A percentile compares a stretch with the other conserved stretches of the same genome.
These are phyloP conservation scores for Hypocryptadius cinnamomeus DNA, from an alignment of 2,113 vertebrate genomes.

Conservation along the genomic window DNA sequence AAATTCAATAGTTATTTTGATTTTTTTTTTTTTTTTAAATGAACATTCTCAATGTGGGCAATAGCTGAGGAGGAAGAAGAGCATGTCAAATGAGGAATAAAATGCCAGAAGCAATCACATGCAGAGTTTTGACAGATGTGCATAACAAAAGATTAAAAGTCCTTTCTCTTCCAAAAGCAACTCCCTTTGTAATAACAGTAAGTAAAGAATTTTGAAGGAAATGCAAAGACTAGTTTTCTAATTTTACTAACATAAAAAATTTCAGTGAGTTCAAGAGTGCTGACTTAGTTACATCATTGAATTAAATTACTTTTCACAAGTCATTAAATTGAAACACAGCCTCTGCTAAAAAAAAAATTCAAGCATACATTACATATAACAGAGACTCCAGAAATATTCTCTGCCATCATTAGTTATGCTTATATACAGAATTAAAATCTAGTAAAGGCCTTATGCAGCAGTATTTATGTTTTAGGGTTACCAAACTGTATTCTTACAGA, in stretches of 20 bases:
- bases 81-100: background rate
- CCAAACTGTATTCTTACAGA: background rate
- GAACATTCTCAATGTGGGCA: background rate
- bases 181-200: background rate
- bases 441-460: background rate
- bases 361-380: background rate
- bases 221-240: background rate
- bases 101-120: background rate
- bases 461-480: background rate
- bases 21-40: background rate
- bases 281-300: background rate
- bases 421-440: background rate
- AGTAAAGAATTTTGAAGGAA: background rate
- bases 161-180: background rate
- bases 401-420: background rate
- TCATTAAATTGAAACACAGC: background rate
- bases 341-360: background rate
- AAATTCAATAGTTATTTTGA: background rate
- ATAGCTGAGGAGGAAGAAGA: background rate
- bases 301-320: background rate
- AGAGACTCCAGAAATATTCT: background rate
- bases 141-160: background rate
- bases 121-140: background rate
- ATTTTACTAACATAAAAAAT: background rate
- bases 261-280: background rate